These are phyloP conservation scores for Malurus cyaneus DNA, from an alignment of 2,113 vertebrate species.

Conservation along the genomic window DNA sequence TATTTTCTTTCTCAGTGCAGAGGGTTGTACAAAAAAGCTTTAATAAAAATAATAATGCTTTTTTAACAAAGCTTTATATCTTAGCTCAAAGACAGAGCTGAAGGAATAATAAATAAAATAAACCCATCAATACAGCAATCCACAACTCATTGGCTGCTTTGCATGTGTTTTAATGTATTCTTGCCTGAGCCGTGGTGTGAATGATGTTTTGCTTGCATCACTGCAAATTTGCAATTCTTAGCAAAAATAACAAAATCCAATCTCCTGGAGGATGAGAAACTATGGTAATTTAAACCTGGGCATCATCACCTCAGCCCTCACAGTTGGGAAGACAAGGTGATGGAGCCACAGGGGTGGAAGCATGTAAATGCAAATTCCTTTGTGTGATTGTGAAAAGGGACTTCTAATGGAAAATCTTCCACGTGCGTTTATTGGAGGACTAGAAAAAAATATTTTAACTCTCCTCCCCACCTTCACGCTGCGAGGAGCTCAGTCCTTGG, in stretches of 20 bases:
- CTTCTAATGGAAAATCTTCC: not conserved
- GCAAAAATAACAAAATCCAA: not conserved
- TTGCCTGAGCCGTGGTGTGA: not conserved
- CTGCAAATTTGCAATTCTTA: not conserved
- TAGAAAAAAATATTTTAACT: not conserved
- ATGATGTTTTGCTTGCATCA: not conserved
- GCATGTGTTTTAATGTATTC: not conserved
- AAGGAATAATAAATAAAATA: constrained; percentile 15
- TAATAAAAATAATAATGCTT: not conserved
- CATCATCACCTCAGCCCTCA: not conserved
- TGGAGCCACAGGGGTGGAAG: not conserved
- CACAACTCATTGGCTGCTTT: not conserved
- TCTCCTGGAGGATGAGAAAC: not conserved
- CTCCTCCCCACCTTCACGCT: not conserved
- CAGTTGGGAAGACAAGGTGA: not conserved
- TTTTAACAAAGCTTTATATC: no score
- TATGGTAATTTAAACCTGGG: not conserved
- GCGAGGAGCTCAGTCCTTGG: rapidly evolving
- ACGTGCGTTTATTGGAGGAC: not conserved
- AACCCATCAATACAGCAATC: not conserved
- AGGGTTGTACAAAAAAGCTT: not conserved
- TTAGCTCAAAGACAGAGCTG: not conserved
- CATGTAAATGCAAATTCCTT: constrained; percentile 15
- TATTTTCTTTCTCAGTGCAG: not conserved
- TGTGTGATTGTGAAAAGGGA: not conserved